These are phyloP conservation scores for Punctoribates punctum DNA, from an alignment of 2,888 invertebrate species.

Conservation along the genomic window DNA sequence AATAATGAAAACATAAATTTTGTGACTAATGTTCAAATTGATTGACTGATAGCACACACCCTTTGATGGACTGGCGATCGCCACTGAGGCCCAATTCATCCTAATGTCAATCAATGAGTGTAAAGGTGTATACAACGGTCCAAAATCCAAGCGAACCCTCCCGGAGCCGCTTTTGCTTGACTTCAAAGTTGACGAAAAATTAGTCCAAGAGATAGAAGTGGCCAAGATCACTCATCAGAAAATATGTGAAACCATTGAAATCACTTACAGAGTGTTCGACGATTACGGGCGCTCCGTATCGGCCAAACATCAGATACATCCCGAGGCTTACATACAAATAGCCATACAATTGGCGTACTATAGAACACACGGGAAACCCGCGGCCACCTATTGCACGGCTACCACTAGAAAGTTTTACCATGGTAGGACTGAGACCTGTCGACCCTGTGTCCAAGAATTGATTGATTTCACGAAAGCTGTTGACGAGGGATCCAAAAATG, in stretches of 20 bases:
- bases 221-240: constrained; percentile 42
- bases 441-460: constrained; percentile 61
- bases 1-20: constrained; percentile 14
- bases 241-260: constrained; percentile 34
- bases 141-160: not conserved
- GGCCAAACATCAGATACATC: constrained; percentile 59
- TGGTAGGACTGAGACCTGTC: constrained; percentile 64
- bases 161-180: constrained; percentile 42
- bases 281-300: constrained; percentile 60
- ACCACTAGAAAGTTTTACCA: constrained; percentile 62
- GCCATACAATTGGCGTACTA: constrained; percentile 61
- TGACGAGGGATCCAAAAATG: constrained; percentile 49
- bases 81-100: constrained; percentile 53
- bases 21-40: constrained; percentile 33
- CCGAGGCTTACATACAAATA: constrained; percentile 63
- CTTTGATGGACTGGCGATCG: constrained; percentile 56
- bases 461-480: constrained; percentile 55
- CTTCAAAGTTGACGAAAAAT: constrained; percentile 45
- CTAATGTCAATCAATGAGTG: constrained; percentile 49
- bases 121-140: constrained; percentile 46
- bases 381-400: constrained; percentile 64
- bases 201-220: constrained; percentile 43
- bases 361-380: constrained; percentile 60
- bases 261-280: constrained; percentile 52
- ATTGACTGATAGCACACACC: constrained; percentile 54